These are phyloP conservation scores for Gobionotothen gibberifrons DNA, from an alignment of 2,797 vertebrate species.

Conservation along the genomic window DNA sequence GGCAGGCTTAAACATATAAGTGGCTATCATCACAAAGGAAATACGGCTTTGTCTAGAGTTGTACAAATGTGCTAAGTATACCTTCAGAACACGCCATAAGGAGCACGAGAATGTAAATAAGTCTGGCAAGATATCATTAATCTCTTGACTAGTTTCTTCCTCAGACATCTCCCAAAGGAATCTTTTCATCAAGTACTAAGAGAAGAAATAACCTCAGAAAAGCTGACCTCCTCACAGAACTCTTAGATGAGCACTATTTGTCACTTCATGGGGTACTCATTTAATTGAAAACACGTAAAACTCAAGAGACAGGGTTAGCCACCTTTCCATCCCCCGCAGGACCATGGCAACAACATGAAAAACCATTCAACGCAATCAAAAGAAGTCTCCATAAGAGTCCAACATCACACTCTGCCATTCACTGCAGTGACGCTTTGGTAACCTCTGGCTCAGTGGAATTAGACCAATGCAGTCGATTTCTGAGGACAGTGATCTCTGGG, in stretches of 20 bases:
- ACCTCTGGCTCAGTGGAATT: conserved; percentile 45
- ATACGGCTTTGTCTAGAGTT: conserved; percentile 61
- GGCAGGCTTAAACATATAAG: conserved; percentile 66
- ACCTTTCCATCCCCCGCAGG: conserved; percentile 35
- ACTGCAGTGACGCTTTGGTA: conserved; percentile 39
- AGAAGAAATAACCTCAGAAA: conserved; percentile 20
- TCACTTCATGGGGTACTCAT: conserved; percentile 52
- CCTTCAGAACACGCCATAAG: conserved; percentile 46
- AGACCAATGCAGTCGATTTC: conserved; percentile 19
- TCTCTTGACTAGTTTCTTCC: conserved; percentile 16
- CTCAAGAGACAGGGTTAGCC: conserved; percentile 41
- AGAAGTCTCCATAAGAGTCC: conserved; percentile 39
- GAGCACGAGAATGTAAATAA: conserved; percentile 52
- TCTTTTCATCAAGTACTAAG: conserved; percentile 44
- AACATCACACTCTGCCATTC: conserved; percentile 20
- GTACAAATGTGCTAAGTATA: conserved; percentile 49
- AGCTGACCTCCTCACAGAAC: conserved; percentile 34
- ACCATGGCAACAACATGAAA: conserved; percentile 36
- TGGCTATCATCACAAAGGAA: conserved; percentile 62
- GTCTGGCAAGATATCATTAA: conserved; percentile 28
- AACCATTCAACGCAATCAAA: conserved; percentile 53
- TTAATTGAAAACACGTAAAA: conserved; percentile 55
- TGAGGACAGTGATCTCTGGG: conserved; percentile 32
- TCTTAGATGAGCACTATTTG: conserved; percentile 48
- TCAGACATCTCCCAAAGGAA: conserved; percentile 39